These are phyloP conservation scores for Galemys pyrenaicus DNA, from an alignment of 2,113 vertebrate genomes.

Conservation along the genomic window DNA sequence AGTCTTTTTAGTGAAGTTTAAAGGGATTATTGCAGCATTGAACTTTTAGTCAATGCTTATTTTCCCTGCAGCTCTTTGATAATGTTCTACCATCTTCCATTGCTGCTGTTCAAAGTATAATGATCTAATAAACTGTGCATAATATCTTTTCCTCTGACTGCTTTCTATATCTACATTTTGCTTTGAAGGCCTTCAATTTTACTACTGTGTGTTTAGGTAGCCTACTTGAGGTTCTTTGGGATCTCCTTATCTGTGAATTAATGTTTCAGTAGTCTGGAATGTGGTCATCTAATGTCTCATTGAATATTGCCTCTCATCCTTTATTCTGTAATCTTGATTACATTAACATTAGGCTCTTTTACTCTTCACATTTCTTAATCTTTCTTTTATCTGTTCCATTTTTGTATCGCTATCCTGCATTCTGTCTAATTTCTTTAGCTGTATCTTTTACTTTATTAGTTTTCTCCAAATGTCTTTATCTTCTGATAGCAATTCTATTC, in stretches of 20 bases:
- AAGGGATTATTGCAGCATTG: not conserved
- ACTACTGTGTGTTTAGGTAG: not conserved
- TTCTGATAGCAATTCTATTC: not conserved
- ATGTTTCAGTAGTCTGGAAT: slow-evolving; percentile 11
- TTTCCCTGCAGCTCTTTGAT: not conserved
- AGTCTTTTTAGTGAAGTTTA: not conserved
- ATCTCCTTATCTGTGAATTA: slow-evolving; percentile 25
- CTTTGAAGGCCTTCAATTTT: not conserved
- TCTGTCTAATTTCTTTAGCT: not conserved
- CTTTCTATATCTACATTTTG: not conserved
- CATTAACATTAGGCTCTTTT: not conserved
- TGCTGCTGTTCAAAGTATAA: not conserved
- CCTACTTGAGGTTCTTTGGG: not conserved
- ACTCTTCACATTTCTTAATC: not conserved
- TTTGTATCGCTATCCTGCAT: not conserved
- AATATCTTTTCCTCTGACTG: not conserved
- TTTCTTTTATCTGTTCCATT: not conserved
- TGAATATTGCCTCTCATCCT: not conserved
- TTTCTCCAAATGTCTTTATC: not conserved
- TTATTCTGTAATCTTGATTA: slow-evolving; percentile 1
- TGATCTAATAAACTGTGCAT: not conserved
- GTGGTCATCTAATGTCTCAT: not conserved
- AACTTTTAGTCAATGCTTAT: not conserved
- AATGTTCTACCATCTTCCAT: not conserved
- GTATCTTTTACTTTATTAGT: not conserved